phyloP scores from a whole-genome alignment of 92 coral and sea anemone species.

The Porites evermanni region DNA sequence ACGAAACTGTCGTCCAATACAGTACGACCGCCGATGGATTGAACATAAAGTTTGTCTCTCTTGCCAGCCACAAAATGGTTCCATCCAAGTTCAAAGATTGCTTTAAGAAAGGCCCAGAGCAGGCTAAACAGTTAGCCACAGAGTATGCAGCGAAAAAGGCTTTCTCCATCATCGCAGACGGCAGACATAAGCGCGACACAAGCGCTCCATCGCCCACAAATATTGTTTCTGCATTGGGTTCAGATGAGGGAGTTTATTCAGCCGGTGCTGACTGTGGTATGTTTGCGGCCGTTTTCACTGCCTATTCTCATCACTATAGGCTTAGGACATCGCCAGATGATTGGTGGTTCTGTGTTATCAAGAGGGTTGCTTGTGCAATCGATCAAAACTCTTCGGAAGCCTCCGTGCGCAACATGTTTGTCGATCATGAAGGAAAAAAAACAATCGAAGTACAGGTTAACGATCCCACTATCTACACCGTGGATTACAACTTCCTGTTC shows the following conservation, averaged over 20 bases:
- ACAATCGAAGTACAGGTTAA: slow-evolving; percentile 42
- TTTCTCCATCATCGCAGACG: neutral
- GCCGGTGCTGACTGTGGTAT: slow-evolving; percentile 37
- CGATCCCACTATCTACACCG: slow-evolving; percentile 42
- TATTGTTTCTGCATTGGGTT: neutral
- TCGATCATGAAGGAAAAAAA: slow-evolving; percentile 65
- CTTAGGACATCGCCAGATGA: slow-evolving; percentile 67
- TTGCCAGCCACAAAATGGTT: neutral
- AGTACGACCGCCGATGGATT: neutral
- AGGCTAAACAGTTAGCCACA: neutral
- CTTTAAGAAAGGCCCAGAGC: neutral
- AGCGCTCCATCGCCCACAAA: neutral
- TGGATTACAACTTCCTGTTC: slow-evolving; percentile 67
- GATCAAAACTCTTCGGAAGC: slow-evolving; percentile 42
- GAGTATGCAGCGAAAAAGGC: neutral
- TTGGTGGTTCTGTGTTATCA: slow-evolving; percentile 74
- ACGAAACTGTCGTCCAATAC: neutral
- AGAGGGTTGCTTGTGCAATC: slow-evolving; percentile 61
- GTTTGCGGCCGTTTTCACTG: slow-evolving; percentile 49
- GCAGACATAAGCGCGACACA: neutral
- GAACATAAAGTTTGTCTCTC: neutral
- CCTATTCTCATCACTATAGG: slow-evolving; percentile 56
- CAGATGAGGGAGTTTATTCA: neutral
- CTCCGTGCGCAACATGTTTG: slow-evolving; percentile 54
- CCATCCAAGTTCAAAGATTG: neutral